These are phyloP conservation scores for Bombyx mandarina DNA, from an alignment of 1,140 invertebrate species.

Conservation along the genomic window DNA sequence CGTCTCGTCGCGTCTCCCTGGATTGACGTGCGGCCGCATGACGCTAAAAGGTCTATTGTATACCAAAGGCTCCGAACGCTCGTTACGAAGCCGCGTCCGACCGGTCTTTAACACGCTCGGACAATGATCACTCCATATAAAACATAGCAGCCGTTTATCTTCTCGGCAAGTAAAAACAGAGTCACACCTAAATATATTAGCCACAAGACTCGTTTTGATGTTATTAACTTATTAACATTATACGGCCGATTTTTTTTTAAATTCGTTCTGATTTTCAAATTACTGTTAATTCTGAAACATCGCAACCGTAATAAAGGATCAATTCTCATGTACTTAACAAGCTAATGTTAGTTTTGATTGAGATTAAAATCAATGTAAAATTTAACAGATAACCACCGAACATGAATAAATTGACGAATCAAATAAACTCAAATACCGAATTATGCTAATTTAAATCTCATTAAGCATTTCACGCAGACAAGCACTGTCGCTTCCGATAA, in stretches of 20 bases:
- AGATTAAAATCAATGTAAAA: too few relatives aligned
- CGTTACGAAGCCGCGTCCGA: slow-evolving; percentile 51
- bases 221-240: too few relatives aligned
- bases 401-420: not conserved
- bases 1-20: slow-evolving; percentile 28
- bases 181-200: not conserved
- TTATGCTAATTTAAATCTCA: slow-evolving; percentile 49
- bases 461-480: slow-evolving; percentile 47
- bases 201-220: not conserved
- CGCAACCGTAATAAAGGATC: too few relatives aligned
- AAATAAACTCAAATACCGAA: slow-evolving; percentile 25
- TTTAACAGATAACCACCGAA: not conserved
- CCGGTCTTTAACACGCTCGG: slow-evolving; percentile 64
- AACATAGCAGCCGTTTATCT: slow-evolving; percentile 34
- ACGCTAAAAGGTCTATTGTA: slow-evolving; percentile 71
- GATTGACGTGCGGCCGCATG: slow-evolving; percentile 62
- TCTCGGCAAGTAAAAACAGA: slow-evolving; percentile 3
- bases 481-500: slow-evolving; percentile 45
- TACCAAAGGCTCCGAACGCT: slow-evolving; percentile 61
- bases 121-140: slow-evolving; percentile 63
- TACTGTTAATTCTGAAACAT: too few relatives aligned
- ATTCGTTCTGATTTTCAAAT: too few relatives aligned
- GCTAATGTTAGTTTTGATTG: too few relatives aligned
- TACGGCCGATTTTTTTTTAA: too few relatives aligned
- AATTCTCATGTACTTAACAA: too few relatives aligned